Conservation (phyloP, 2,888 invertebrate species). For the Lasioglossum lativentre region DNA sequence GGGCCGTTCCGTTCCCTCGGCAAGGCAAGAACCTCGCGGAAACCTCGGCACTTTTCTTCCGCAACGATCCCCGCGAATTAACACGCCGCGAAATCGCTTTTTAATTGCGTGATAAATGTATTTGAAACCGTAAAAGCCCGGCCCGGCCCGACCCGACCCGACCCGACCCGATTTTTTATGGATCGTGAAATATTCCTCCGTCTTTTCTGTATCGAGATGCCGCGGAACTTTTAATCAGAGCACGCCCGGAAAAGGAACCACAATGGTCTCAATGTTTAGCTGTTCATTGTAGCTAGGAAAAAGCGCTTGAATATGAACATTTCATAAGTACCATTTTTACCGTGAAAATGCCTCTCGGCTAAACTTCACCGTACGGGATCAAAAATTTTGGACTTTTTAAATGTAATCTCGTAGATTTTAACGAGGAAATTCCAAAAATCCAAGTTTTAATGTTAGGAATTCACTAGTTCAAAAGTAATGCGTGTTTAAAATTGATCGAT, state of each 20-base stretch:
- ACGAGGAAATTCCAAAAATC: too few relatives aligned
- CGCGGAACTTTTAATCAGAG: background rate
- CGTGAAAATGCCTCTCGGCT: too few relatives aligned
- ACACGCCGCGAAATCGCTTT: conserved; percentile 12
- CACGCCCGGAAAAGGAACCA: background rate
- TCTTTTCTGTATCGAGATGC: background rate
- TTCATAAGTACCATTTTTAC: too few relatives aligned
- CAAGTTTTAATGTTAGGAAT: too few relatives aligned
- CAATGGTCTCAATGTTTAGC: too few relatives aligned
- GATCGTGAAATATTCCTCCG: conserved; percentile 12
- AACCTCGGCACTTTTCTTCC: conserved; percentile 13
- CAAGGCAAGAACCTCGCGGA: background rate
- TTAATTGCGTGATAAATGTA: conserved; percentile 29
- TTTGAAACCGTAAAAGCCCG: background rate
- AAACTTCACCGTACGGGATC: too few relatives aligned
- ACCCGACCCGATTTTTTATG: background rate
- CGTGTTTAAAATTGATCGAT: too few relatives aligned
- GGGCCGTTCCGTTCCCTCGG: background rate
- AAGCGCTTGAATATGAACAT: too few relatives aligned
- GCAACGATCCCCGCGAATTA: conserved; percentile 21
- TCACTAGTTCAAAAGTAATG: too few relatives aligned
- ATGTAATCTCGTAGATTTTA: too few relatives aligned
- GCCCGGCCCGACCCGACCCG: background rate
- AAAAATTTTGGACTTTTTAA: too few relatives aligned
- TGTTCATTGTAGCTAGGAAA: too few relatives aligned